Conservation (phyloP, 2,888 invertebrate species). For the Trichogramma evanescens region DNA sequence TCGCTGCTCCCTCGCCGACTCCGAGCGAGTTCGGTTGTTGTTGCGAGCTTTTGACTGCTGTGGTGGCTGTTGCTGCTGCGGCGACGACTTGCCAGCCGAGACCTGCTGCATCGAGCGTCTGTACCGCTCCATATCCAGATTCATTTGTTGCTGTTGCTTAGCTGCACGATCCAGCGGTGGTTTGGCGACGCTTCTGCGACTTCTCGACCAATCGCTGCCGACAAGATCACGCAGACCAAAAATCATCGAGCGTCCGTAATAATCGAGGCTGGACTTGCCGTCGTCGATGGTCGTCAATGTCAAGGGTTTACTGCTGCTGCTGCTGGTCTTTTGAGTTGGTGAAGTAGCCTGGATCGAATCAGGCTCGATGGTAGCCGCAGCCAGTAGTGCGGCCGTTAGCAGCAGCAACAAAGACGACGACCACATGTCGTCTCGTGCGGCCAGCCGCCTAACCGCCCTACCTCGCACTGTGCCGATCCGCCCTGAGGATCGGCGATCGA, state of each 20-base stretch:
- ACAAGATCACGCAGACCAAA: not conserved
- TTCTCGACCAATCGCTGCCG: not conserved
- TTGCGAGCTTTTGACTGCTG: slow-evolving; percentile 17
- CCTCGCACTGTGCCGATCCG: too few species aligned
- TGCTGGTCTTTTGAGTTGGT: not conserved
- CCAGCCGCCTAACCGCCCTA: too few species aligned
- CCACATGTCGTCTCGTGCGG: not conserved
- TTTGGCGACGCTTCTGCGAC: not conserved
- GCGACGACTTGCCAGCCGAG: slow-evolving; percentile 27
- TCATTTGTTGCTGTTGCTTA: slow-evolving; percentile 1
- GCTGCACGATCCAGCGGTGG: not conserved
- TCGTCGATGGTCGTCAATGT: not conserved
- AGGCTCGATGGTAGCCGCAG: not conserved
- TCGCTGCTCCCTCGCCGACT: slow-evolving; percentile 40
- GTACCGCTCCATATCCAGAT: slow-evolving; percentile 7
- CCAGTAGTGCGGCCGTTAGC: not conserved
- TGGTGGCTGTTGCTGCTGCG: slow-evolving; percentile 17
- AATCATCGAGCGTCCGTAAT: slow-evolving; percentile 9
- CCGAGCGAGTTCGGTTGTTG: slow-evolving; percentile 21
- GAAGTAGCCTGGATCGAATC: not conserved
- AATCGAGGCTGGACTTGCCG: slow-evolving; percentile 7
- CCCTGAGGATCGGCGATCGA: too few species aligned
- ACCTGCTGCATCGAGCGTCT: not conserved
- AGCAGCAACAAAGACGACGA: not conserved
- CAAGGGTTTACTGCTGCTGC: slow-evolving; percentile 4